phyloP scores from a whole-genome alignment of 2,888 invertebrate genomes.

The Hydriomena furcata region DNA sequence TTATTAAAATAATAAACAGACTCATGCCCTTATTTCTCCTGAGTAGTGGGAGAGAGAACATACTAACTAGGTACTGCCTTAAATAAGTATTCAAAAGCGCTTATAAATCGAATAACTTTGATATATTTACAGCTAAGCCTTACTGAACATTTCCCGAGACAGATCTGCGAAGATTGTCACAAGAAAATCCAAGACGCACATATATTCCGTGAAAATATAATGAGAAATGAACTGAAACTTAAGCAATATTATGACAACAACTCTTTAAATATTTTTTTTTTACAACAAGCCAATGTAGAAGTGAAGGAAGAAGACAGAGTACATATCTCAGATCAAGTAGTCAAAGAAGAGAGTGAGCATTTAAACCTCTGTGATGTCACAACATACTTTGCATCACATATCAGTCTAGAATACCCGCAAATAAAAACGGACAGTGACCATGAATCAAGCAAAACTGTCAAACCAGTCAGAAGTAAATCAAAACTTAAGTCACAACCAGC shows the following conservation, averaged over 20 bases:
- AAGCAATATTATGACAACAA: slow-evolving; percentile 32
- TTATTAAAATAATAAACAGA: no score
- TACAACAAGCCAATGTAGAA: slow-evolving; percentile 25
- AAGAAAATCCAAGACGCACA: slow-evolving; percentile 46
- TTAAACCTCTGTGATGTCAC: slow-evolving; percentile 9
- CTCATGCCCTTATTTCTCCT: neutral
- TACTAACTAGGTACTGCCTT: no score
- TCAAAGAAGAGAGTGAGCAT: slow-evolving; percentile 3
- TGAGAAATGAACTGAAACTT: slow-evolving; percentile 49
- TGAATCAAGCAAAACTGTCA: slow-evolving; percentile 1
- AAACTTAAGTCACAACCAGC: neutral
- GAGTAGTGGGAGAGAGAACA: no score
- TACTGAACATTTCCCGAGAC: slow-evolving; percentile 45
- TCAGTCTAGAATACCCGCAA: neutral
- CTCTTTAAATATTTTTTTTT: slow-evolving; percentile 35
- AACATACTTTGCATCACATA: slow-evolving; percentile 1
- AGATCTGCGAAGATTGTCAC: slow-evolving; percentile 49
- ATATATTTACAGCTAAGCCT: slow-evolving; percentile 50
- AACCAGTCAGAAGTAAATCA: neutral
- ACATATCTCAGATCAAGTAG: neutral
- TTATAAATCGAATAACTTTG: no score
- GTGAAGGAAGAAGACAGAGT: slow-evolving; percentile 8
- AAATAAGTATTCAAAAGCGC: no score
- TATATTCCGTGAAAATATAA: slow-evolving; percentile 43
- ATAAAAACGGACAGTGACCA: slow-evolving; percentile 3